These are phyloP conservation scores for Neosalanx taihuensis DNA, from an alignment of 2,797 vertebrate species.

Conservation along the genomic window DNA sequence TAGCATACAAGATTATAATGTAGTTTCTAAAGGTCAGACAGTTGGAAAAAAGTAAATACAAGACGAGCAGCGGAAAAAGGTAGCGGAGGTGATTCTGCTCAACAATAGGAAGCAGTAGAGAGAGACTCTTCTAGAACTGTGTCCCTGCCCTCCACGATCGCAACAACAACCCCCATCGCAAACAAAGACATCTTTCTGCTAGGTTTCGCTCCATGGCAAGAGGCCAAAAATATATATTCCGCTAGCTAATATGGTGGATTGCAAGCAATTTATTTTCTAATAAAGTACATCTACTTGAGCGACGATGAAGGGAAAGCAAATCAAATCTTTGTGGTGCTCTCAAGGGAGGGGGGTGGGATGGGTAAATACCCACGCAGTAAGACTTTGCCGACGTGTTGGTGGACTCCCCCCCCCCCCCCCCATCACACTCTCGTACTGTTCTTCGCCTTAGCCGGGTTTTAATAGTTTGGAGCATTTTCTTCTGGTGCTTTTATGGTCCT, in stretches of 20 bases:
- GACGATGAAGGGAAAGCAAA: neutral
- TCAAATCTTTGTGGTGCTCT: constrained; percentile 3
- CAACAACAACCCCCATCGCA: neutral
- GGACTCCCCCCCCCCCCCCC: neutral
- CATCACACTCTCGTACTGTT: neutral
- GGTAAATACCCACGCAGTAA: neutral
- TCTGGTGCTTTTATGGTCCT: neutral
- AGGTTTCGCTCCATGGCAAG: neutral
- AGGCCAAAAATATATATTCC: neutral
- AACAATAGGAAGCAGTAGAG: neutral
- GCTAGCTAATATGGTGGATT: neutral
- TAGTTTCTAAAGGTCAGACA: neutral
- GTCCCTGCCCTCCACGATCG: neutral
- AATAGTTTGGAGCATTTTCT: neutral
- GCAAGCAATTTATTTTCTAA: constrained; percentile 8
- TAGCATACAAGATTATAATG: too few relatives aligned
- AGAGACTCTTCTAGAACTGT: neutral
- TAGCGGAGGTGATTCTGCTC: neutral
- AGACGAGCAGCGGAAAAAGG: neutral
- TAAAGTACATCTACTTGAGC: constrained; percentile 14
- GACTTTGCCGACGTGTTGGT: neutral
- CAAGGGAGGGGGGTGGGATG: neutral
- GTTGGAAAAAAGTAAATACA: neutral
- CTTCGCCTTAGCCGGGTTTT: neutral
- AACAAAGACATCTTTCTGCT: too few relatives aligned